Conservation (phyloP, 1,140 invertebrate genomes). For the Scaptodrosophila lebanonensis region DNA sequence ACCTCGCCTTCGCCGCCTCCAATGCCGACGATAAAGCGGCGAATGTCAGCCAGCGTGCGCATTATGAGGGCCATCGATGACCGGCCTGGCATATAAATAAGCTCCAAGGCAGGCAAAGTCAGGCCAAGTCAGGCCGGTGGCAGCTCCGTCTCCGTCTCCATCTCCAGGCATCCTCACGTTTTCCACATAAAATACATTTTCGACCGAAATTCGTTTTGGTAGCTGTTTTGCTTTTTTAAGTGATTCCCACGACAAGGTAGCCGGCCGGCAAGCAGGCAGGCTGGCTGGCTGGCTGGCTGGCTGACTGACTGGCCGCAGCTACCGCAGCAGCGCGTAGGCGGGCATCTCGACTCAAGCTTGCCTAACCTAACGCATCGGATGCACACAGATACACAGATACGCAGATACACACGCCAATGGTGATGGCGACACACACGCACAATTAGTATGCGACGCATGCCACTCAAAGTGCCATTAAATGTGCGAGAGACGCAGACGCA, state of each 20-base stretch:
- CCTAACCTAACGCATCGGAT: constrained; percentile 44
- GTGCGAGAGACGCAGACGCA: constrained; percentile 46
- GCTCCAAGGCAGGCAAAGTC: constrained; percentile 18
- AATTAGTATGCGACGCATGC: constrained; percentile 58
- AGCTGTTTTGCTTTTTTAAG: constrained; percentile 38
- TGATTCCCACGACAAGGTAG: constrained; percentile 61
- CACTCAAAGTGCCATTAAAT: constrained; percentile 50
- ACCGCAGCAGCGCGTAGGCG: constrained; percentile 25
- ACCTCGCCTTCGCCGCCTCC: constrained; percentile 13
- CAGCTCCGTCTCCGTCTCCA: too few species aligned
- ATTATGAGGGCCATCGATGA: constrained; percentile 65
- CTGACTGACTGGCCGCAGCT: too few species aligned
- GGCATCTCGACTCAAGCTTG: constrained; percentile 10
- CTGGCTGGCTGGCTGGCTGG: too few species aligned
- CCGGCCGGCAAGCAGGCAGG: too few species aligned
- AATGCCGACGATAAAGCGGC: constrained; percentile 12
- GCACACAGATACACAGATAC: constrained; percentile 59
- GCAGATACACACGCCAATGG: constrained; percentile 11
- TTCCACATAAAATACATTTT: constrained; percentile 67
- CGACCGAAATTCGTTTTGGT: constrained; percentile 61
- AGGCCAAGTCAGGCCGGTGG: too few species aligned
- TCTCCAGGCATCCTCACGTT: constrained; percentile 61
- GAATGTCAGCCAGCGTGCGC: constrained; percentile 42
- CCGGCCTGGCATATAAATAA: constrained; percentile 69
- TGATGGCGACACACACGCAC: constrained; percentile 4